phyloP scores from a whole-genome alignment of 1,140 invertebrate species.

The Medauroidea extradentata region DNA sequence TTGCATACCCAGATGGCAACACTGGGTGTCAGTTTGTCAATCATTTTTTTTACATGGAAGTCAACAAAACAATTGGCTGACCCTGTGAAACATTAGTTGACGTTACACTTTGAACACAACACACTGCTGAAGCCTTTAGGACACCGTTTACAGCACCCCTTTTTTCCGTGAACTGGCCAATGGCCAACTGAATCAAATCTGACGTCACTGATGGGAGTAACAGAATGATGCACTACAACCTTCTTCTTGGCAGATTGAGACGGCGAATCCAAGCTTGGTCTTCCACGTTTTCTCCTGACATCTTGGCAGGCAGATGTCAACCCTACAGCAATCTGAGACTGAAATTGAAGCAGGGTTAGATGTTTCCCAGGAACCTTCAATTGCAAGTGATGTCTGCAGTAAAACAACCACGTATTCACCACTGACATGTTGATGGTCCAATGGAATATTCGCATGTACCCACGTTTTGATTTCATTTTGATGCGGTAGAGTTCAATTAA shows the following conservation, averaged over 20 bases:
- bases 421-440: slow-evolving; percentile 41
- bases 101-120: neutral
- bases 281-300: neutral
- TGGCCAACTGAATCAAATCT: neutral
- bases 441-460: slow-evolving; percentile 42
- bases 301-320: neutral
- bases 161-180: slow-evolving; percentile 17
- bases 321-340: slow-evolving; percentile 15
- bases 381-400: slow-evolving; percentile 7
- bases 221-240: neutral
- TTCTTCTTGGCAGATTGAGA: neutral
- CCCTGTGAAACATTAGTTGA: neutral
- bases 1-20: no score
- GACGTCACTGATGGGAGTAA: neutral
- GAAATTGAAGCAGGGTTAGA: slow-evolving; percentile 36
- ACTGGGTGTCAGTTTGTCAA: no score
- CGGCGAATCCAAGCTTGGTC: neutral
- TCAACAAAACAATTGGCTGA: neutral
- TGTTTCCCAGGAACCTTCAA: neutral
- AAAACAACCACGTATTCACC: slow-evolving; percentile 31
- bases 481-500: slow-evolving; percentile 38
- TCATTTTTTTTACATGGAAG: neutral
- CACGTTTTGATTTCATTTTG: slow-evolving; percentile 40
- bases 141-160: slow-evolving; percentile 27
- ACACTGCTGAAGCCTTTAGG: neutral